Percentiles rank a stretch among this genome's conserved stretches.
Evolutionary conservation across 64 coral and sea anemone genomes (phyloP).

Genomic region (Montipora cactus): DNA sequence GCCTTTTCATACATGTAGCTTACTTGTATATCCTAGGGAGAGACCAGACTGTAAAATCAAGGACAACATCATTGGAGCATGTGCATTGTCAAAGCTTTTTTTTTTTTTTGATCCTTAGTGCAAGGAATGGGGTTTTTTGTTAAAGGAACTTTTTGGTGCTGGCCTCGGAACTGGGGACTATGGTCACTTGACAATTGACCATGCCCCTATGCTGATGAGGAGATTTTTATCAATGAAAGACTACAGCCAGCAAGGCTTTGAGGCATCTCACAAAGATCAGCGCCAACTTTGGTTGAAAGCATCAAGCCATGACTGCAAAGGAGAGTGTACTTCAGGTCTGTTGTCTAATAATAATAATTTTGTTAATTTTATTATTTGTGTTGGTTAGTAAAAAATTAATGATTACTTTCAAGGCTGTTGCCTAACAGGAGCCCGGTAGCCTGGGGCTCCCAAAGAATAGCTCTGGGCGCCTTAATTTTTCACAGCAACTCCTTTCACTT

Average conservation of each 20-base stretch:
- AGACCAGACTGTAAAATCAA: no score
- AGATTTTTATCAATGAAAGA: constrained; percentile 34
- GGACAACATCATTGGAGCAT: no score
- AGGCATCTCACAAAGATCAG: constrained; percentile 51
- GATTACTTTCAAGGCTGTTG: no score
- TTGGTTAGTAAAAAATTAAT: no score
- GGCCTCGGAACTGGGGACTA: constrained; percentile 10
- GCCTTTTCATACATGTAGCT: background rate
- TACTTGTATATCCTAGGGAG: no score
- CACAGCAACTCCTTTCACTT: no score
- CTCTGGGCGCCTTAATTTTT: no score
- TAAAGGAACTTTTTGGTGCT: no score
- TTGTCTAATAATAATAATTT: background rate
- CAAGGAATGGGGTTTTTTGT: no score
- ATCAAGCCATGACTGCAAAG: constrained; percentile 38
- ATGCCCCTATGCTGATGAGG: constrained; percentile 53
- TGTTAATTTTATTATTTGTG: no score
- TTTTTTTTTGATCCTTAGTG: background rate
- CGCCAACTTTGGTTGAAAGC: constrained; percentile 42
- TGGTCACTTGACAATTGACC: constrained; percentile 36
- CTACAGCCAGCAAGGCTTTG: constrained; percentile 53
- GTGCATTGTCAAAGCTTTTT: background rate
- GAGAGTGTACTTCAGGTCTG: constrained; percentile 21
- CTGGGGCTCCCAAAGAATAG: no score
- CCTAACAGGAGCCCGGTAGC: no score